Conservation (phyloP, 1,140 invertebrate genomes). For the Drosophila rufa region DNA sequence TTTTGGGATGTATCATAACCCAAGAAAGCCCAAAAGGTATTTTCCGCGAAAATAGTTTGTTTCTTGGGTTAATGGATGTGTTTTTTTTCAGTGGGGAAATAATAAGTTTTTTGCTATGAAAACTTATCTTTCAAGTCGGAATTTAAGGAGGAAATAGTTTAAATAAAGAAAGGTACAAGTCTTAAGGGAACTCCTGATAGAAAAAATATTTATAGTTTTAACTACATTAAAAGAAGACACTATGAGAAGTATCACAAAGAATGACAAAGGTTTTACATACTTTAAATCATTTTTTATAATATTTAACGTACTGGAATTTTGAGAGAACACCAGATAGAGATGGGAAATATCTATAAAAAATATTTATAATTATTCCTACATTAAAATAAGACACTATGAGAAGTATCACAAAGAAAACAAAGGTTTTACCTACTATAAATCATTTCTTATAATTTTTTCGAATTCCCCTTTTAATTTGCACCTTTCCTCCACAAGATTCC, state of each 20-base stretch:
- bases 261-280: background rate
- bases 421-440: too few relatives aligned
- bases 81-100: conserved; percentile 3
- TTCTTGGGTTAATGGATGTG: conserved; percentile 2
- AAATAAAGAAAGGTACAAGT: background rate
- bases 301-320: background rate
- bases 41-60: conserved; percentile 27
- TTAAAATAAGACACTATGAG: background rate
- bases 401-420: conserved; percentile 1
- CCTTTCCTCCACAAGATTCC: too few relatives aligned
- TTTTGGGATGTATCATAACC: background rate
- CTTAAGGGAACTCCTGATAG: background rate
- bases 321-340: background rate
- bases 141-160: background rate
- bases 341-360: background rate
- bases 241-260: conserved; percentile 2
- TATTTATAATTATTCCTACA: too few relatives aligned
- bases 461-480: background rate
- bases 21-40: conserved; percentile 27
- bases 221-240: background rate
- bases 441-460: too few relatives aligned
- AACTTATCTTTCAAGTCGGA: conserved; percentile 31
- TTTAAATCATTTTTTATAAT: too few relatives aligned
- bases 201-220: too few relatives aligned
- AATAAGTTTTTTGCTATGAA: conserved; percentile 33